Conservation (phyloP, 2,888 invertebrate genomes). For the Deilephila elpenor region DNA sequence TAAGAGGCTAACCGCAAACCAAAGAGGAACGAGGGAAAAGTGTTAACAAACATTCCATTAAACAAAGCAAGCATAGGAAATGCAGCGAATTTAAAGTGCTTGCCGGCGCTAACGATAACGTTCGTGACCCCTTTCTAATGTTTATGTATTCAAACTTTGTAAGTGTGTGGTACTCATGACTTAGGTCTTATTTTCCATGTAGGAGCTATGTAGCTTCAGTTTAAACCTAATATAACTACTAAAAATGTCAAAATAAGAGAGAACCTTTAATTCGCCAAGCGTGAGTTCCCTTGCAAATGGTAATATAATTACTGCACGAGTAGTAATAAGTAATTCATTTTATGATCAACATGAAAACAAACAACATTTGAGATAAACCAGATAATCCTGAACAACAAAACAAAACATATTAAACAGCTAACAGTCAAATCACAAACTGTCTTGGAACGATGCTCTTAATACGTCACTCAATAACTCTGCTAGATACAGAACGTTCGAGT, state of each 20-base stretch:
- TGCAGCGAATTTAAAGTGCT: conserved; percentile 39
- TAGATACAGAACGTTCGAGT: conserved; percentile 20
- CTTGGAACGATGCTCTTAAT: neutral
- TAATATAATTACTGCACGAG: too few species aligned
- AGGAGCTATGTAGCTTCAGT: neutral
- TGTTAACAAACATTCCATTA: conserved; percentile 64
- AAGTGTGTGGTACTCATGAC: neutral
- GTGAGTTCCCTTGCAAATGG: too few species aligned
- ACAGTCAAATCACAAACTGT: conserved; percentile 5
- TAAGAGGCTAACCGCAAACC: conserved; percentile 35
- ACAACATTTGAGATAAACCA: neutral
- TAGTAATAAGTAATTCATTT: too few species aligned
- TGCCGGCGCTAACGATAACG: conserved; percentile 15
- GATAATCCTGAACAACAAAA: neutral
- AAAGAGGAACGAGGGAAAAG: conserved; percentile 51
- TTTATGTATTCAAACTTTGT: conserved; percentile 14
- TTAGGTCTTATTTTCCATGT: neutral
- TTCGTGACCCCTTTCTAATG: conserved; percentile 14
- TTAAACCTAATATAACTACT: neutral
- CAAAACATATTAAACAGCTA: neutral
- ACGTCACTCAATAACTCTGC: conserved; percentile 25
- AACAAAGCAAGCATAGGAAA: conserved; percentile 46
- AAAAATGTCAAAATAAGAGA: too few species aligned
- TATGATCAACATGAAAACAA: neutral
- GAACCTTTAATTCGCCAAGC: too few species aligned